phyloP scores from a whole-genome alignment of 2,113 vertebrate genomes.

The Myrmecobius fasciatus region DNA sequence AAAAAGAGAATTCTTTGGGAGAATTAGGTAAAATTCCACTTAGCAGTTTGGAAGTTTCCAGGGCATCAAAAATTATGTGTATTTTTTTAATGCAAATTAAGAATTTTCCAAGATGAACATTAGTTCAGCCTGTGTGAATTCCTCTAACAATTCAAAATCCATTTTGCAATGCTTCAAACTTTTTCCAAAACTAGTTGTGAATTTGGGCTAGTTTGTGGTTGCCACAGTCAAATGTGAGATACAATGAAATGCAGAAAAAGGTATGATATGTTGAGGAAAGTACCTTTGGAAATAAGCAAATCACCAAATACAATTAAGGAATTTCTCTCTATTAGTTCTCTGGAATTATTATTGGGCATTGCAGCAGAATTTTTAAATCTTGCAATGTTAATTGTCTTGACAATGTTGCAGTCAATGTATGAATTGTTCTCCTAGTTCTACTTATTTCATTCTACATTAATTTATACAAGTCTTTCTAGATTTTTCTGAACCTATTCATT shows the following conservation, averaged over 20 bases:
- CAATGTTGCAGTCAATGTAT: neutral
- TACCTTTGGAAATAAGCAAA: conserved; percentile 16
- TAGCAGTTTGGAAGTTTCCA: neutral
- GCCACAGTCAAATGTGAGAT: neutral
- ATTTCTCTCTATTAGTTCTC: neutral
- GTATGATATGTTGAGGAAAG: neutral
- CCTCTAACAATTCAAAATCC: neutral
- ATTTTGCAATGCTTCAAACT: neutral
- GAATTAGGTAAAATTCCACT: neutral
- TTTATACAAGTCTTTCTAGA: neutral
- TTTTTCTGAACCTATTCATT: neutral
- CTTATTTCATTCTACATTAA: neutral
- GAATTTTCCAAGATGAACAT: neutral
- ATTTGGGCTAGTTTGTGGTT: neutral
- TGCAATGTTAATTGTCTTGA: neutral
- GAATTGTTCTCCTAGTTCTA: neutral
- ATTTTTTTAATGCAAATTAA: conserved; percentile 37
- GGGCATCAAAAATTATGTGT: neutral
- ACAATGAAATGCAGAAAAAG: neutral
- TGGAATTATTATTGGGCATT: neutral
- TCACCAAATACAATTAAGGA: neutral
- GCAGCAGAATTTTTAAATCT: neutral
- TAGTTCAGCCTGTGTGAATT: neutral
- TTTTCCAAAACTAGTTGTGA: neutral
- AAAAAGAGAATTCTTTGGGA: neutral